Conservation (phyloP, 1,140 invertebrate species). For the Bactericera cockerelli region DNA sequence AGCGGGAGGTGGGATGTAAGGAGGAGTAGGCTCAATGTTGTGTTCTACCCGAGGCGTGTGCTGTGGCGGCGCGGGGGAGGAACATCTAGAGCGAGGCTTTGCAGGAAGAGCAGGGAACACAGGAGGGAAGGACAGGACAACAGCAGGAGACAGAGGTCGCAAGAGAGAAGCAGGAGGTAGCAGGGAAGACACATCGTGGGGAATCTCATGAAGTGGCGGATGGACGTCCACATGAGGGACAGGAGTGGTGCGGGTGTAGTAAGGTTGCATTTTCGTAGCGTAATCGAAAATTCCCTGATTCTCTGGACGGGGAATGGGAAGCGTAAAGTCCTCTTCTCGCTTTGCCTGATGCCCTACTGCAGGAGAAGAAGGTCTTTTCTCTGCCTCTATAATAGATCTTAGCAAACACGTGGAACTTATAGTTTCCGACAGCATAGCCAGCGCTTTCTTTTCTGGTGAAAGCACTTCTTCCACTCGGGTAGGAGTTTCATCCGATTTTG, state of each 20-base stretch:
- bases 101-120: conserved; percentile 16
- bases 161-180: conserved; percentile 17
- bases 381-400: background rate
- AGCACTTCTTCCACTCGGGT: background rate
- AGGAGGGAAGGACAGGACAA: conserved; percentile 21
- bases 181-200: conserved; percentile 16
- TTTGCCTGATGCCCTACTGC: background rate
- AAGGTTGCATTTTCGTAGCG: background rate
- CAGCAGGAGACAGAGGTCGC: conserved; percentile 17
- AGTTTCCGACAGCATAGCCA: background rate
- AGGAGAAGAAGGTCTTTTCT: background rate
- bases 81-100: background rate
- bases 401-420: background rate
- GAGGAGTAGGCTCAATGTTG: background rate
- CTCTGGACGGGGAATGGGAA: background rate
- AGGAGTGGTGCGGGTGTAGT: background rate
- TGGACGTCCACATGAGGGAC: background rate
- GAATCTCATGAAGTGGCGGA: background rate
- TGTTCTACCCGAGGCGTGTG: no score
- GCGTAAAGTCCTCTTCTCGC: background rate
- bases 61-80: conserved; percentile 5
- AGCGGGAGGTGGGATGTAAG: background rate
- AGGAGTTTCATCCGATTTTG: background rate
- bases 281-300: background rate
- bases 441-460: background rate